A percentile compares a stretch with the other conserved stretches of the same genome.
Evolutionary conservation across 2,888 invertebrate genomes (phyloP).

Genomic region (Drosophila prostipennis): DNA sequence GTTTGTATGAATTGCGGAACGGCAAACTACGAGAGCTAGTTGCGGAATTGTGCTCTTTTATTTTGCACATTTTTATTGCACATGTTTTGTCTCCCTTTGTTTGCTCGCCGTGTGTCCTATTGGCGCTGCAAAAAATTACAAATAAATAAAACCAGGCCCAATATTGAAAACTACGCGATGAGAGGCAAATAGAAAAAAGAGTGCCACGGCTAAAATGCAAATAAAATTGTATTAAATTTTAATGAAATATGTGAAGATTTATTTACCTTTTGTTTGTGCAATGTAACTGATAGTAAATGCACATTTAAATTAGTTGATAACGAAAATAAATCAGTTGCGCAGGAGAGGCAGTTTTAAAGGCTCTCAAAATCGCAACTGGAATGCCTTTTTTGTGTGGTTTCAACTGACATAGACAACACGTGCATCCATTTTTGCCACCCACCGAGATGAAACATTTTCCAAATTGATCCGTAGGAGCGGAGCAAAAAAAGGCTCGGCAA

Average conservation of each 20-base stretch:
- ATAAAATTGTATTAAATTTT: slow-evolving; percentile 41
- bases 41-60: slow-evolving; percentile 44
- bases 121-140: slow-evolving; percentile 23
- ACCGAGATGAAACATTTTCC: slow-evolving; percentile 21
- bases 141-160: slow-evolving; percentile 31
- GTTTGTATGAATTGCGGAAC: slow-evolving; percentile 26
- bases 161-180: slow-evolving; percentile 28
- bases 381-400: slow-evolving; percentile 27
- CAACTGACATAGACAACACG: not conserved
- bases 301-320: slow-evolving; percentile 32
- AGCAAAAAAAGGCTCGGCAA: slow-evolving; percentile 35
- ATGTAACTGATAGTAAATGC: slow-evolving; percentile 18
- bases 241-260: slow-evolving; percentile 34
- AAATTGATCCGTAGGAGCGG: slow-evolving; percentile 14
- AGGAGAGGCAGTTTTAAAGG: slow-evolving; percentile 1
- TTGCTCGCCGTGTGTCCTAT: slow-evolving; percentile 34
- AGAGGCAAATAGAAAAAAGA: not conserved
- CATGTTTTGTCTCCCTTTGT: slow-evolving; percentile 29
- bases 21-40: slow-evolving; percentile 14
- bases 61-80: slow-evolving; percentile 47
- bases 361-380: slow-evolving; percentile 1
- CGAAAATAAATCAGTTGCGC: slow-evolving; percentile 29
- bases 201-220: slow-evolving; percentile 22
- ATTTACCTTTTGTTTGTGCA: slow-evolving; percentile 29
- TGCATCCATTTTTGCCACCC: slow-evolving; percentile 9